phyloP scores from a whole-genome alignment of 2,888 invertebrate species.

The Orthonychiurus folsomi region DNA sequence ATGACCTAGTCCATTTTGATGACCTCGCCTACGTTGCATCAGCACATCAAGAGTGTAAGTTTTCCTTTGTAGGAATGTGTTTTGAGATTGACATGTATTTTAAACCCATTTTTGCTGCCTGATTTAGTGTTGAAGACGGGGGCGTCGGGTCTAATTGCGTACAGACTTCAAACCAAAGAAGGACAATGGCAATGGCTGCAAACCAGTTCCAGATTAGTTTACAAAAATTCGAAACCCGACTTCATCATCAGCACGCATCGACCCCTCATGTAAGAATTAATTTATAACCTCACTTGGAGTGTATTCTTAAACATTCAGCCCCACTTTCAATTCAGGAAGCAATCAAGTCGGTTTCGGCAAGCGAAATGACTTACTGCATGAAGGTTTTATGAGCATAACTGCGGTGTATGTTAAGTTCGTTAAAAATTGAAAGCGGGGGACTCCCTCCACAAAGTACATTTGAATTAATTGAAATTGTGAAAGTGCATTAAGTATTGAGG shows the following conservation, averaged over 20 bases:
- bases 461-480: no score
- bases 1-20: conserved; percentile 94
- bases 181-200: conserved; percentile 97
- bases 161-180: conserved; percentile 90
- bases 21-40: conserved; percentile 95
- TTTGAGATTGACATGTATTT: no score
- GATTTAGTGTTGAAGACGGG: conserved; percentile 91
- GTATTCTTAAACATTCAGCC: no score
- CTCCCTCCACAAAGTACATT: no score
- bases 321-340: no score
- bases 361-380: no score
- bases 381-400: no score
- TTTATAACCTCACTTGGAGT: not conserved
- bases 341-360: no score
- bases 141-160: conserved; percentile 97
- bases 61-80: no score
- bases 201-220: conserved; percentile 90
- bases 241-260: conserved; percentile 98
- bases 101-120: not conserved
- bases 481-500: no score
- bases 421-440: no score
- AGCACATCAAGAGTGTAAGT: conserved; percentile 98
- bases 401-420: no score
- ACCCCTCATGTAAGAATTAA: conserved; percentile 76
- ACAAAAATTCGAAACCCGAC: conserved; percentile 99